These are phyloP conservation scores for Corapipo altera DNA, from an alignment of 2,113 vertebrate genomes.

Conservation along the genomic window DNA sequence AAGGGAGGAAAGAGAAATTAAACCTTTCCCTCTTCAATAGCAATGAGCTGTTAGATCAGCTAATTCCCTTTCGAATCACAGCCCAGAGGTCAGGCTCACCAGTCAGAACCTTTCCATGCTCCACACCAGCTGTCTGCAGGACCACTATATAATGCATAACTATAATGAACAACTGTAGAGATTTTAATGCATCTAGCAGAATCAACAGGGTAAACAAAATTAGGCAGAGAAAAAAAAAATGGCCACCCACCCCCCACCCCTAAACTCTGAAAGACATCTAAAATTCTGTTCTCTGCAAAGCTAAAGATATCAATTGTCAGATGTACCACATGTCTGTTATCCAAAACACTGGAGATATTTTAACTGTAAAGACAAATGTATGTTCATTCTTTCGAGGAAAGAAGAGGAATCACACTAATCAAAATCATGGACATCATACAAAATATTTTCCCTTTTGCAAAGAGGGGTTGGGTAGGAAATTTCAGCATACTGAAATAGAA, in stretches of 20 bases:
- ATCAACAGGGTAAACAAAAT: not conserved
- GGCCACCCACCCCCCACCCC: not conserved
- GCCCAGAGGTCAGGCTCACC: not conserved
- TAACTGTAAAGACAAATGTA: not conserved
- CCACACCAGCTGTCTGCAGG: not conserved
- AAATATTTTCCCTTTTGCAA: not conserved
- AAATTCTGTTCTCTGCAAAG: not conserved
- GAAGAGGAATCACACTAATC: not conserved
- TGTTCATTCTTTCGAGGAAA: not conserved
- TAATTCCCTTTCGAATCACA: not conserved
- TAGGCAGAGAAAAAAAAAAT: not conserved
- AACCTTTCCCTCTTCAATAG: not conserved
- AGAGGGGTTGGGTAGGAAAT: rapidly evolving
- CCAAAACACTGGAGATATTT: not conserved
- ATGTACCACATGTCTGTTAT: not conserved
- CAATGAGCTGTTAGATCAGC: not conserved
- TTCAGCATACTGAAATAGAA: not conserved
- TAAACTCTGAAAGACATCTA: not conserved
- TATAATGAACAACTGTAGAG: not conserved
- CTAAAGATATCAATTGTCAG: not conserved
- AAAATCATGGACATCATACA: not conserved
- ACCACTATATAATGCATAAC: not conserved
- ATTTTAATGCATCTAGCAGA: not conserved
- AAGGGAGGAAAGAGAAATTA: not conserved
- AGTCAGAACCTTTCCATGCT: not conserved